These are phyloP conservation scores for Phorcus lineatus DNA, from an alignment of 2,888 invertebrate genomes.

Conservation along the genomic window DNA sequence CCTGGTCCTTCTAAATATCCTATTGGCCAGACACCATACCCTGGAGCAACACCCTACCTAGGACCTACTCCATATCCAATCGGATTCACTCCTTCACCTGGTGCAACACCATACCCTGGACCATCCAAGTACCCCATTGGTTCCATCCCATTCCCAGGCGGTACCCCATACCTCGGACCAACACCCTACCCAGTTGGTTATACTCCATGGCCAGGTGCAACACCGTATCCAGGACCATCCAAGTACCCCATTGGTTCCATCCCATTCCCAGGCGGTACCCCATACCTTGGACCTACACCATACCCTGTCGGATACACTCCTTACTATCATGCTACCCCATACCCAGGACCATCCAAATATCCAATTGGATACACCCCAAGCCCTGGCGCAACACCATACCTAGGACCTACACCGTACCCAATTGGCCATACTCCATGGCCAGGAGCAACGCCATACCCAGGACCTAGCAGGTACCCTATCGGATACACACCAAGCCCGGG, in stretches of 20 bases:
- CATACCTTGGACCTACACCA: background rate
- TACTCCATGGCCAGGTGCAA: background rate
- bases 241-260: constrained; percentile 1
- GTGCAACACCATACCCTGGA: constrained; percentile 9
- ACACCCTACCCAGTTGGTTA: background rate
- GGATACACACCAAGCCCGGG: background rate
- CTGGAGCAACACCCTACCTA: constrained; percentile 5
- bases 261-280: background rate
- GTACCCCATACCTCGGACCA: background rate
- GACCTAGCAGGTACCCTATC: background rate
- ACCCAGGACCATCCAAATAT: background rate
- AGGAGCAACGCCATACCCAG: background rate
- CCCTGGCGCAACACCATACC: background rate
- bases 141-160: background rate
- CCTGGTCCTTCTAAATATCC: background rate
- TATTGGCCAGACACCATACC: background rate
- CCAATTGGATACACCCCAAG: background rate
- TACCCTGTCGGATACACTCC: constrained; percentile 1
- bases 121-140: background rate
- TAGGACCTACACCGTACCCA: background rate
- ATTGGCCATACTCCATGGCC: background rate
- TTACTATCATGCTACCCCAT: background rate
- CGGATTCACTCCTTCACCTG: background rate
- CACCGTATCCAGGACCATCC: constrained; percentile 5
- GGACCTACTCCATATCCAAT: constrained; percentile 7